phyloP scores from a whole-genome alignment of 2,113 vertebrate genomes.

The Herpetotheres cachinnans region DNA sequence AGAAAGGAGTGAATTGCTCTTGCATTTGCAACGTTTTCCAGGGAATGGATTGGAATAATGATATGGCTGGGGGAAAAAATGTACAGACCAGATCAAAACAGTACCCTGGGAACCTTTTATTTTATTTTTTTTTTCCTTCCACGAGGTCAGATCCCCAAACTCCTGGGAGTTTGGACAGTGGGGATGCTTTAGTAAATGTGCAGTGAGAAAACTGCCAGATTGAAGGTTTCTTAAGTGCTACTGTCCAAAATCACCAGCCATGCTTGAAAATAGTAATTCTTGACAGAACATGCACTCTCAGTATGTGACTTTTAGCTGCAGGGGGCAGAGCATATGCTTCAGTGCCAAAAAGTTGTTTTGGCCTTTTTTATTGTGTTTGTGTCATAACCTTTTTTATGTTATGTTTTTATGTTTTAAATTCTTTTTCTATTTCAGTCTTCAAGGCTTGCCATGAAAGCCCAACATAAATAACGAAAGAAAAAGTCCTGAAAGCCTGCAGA shows the following conservation, averaged over 20 bases:
- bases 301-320: conserved; percentile 68
- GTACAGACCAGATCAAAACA: not conserved
- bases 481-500: not conserved
- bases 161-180: conserved; percentile 41
- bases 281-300: conserved; percentile 60
- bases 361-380: not conserved
- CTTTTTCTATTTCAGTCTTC: conserved; percentile 1
- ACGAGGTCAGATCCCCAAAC: conserved; percentile 39
- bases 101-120: not conserved
- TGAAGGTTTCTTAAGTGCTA: conserved; percentile 71
- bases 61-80: not conserved
- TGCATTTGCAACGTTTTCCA: not conserved
- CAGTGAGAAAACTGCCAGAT: conserved; percentile 62
- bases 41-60: not conserved
- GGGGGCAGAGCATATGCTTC: conserved; percentile 66
- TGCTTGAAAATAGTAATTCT: conserved; percentile 68
- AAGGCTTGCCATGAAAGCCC: not conserved
- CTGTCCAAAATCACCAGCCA: conserved; percentile 72
- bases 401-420: conserved; percentile 16
- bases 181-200: conserved; percentile 63
- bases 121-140: conserved; percentile 15
- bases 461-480: not conserved
- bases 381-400: conserved; percentile 43
- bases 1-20: not conserved
- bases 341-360: conserved; percentile 45